These are phyloP conservation scores for Cirrhinus mrigala DNA, from an alignment of 2,797 vertebrate species.

Conservation along the genomic window DNA sequence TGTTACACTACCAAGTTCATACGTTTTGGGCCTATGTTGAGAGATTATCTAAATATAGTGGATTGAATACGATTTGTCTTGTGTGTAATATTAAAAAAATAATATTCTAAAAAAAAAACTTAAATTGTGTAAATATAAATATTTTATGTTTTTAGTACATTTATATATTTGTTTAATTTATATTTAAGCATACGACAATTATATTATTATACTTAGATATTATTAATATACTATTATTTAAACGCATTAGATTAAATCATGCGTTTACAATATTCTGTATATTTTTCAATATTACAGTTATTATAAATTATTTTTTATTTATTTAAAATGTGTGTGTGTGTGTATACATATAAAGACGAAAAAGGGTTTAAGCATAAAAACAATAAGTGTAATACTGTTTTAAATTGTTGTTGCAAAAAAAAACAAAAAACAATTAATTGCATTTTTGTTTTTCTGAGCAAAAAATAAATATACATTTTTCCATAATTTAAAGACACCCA, in stretches of 20 bases:
- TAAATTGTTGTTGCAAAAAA: no score
- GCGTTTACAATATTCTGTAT: not conserved
- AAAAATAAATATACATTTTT: no score
- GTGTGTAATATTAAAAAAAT: not conserved
- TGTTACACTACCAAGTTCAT: not conserved
- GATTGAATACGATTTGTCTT: not conserved
- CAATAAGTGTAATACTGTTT: no score
- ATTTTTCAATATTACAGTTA: not conserved
- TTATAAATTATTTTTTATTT: no score
- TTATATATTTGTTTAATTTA: not conserved
- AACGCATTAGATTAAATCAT: not conserved
- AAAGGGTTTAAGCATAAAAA: no score
- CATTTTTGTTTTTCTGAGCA: no score
- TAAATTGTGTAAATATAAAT: not conserved
- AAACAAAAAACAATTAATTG: no score
- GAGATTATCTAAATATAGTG: not conserved
- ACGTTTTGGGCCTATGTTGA: not conserved
- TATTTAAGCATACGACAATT: not conserved
- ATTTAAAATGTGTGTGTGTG: no score
- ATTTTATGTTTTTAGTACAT: not conserved
- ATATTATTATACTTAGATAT: not conserved
- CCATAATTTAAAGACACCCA: no score
- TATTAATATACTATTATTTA: not conserved
- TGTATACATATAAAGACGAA: not conserved
- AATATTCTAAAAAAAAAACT: not conserved